Base-by-base conservation (phyloP, 2,888 invertebrate genomes). In the Dynastes maya region DNA sequence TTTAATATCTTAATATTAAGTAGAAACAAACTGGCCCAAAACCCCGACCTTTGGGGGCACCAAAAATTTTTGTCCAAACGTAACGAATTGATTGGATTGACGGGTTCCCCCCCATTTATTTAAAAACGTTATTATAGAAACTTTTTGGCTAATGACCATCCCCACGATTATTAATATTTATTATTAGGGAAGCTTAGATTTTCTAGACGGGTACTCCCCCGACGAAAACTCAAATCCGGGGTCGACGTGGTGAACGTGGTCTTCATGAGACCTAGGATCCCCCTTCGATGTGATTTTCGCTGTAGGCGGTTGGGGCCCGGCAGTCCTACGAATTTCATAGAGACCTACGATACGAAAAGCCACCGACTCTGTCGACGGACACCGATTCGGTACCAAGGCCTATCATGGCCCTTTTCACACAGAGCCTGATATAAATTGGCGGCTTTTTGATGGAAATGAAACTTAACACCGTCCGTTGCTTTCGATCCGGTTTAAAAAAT, bases 251-350 rank as follows among this genome's bases (percentile, higher is more conserved):
- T 79, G 11, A 74, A 79, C 16, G 81, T 93, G 85, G 92, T 92
- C 0, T 84, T 94, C 53, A 90, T 93, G 8, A 89, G 93, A 79
- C 95, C 96, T 0, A 90, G 96, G 79, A 92, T 95, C 88, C 95
- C 95, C 92, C 67, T 93, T 94, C 86, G 94, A 94, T 84, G 92
- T 95, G 83, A 90, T 96, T 11, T 96, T 96, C 87, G 95, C 96
- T 13, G 92, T 96, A 22, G 96, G 96, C 2, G 96, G 96, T 0
- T 96, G 96, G 96, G 91, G 93, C 86, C 94, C n/a, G 95, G 95
- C n/a, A 94, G 94, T 81, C 95, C 95, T 0, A 95, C 95, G 0
- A 94, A 93, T 88, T 95, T 94, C 84, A 92, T 94, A 37, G 94
- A 93, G 88, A 95, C 94, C 76, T 96, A 96, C 87, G 94, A 94